Evolutionary conservation across 2,113 vertebrate species (phyloP).

Genomic region (Gasterosteus nipponicus): DNA sequence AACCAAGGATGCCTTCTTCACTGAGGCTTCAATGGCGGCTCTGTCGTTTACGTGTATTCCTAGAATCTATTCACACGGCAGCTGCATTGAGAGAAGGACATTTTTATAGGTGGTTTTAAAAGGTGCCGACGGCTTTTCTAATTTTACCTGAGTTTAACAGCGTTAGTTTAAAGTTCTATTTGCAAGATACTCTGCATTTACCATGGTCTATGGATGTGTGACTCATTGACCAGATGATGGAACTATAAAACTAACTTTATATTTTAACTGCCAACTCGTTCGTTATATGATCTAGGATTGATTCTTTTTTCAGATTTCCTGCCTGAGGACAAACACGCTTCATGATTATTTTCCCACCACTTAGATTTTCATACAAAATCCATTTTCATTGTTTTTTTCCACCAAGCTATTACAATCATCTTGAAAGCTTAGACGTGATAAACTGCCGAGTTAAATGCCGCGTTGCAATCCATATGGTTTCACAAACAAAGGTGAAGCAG

Average conservation of each 20-base stretch:
- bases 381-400: conserved; percentile 33
- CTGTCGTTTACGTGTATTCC: conserved; percentile 68
- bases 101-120: conserved; percentile 68
- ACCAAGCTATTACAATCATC: neutral
- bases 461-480: neutral
- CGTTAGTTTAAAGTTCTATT: conserved; percentile 11
- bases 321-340: conserved; percentile 22
- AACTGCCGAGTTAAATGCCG: neutral
- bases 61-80: conserved; percentile 71
- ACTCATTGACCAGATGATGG: conserved; percentile 14
- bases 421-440: conserved; percentile 3
- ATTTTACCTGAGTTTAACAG: conserved; percentile 34
- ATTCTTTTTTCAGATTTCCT: conserved; percentile 10
- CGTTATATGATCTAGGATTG: conserved; percentile 10
- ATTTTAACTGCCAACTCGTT: conserved; percentile 5
- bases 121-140: conserved; percentile 44
- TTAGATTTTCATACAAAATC: conserved; percentile 21
- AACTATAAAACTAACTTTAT: conserved; percentile 14
- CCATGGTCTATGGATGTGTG: neutral
- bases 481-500: neutral
- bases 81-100: conserved; percentile 70
- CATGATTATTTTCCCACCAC: conserved; percentile 14
- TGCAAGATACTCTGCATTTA: conserved; percentile 7
- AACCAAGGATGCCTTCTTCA: conserved; percentile 75
- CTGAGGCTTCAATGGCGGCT: conserved; percentile 68